Conservation (phyloP, 2,113 vertebrate genomes). For the Platysternon megacephalum region DNA sequence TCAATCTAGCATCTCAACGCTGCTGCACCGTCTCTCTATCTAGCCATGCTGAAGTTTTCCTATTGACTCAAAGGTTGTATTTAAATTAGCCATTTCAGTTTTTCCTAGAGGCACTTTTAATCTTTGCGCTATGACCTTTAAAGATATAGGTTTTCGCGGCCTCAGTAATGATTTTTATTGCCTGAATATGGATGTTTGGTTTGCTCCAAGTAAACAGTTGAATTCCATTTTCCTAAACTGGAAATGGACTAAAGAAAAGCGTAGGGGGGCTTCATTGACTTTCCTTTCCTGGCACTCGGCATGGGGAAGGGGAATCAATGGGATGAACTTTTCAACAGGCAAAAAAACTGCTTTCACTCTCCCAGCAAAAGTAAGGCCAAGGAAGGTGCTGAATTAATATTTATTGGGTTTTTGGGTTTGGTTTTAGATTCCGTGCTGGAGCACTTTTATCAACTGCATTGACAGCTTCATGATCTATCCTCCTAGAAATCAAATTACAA, state of each 20-base stretch:
- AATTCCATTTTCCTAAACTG: conserved; percentile 59
- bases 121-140: conserved; percentile 75
- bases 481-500: conserved; percentile 74
- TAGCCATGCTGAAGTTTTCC: not conserved
- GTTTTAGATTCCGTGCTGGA: not conserved
- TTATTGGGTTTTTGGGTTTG: not conserved
- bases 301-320: conserved; percentile 10
- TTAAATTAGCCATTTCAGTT: conserved; percentile 49
- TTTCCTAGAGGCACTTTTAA: conserved; percentile 57
- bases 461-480: conserved; percentile 53
- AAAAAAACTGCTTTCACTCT: not conserved
- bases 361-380: not conserved
- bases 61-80: conserved; percentile 46
- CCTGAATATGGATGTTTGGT: conserved; percentile 41
- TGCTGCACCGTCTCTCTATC: not conserved
- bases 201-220: conserved; percentile 40
- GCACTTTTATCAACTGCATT: conserved; percentile 29
- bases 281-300: not conserved
- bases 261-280: conserved; percentile 37
- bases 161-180: conserved; percentile 67
- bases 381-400: conserved; percentile 44
- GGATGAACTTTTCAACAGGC: conserved; percentile 1
- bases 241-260: conserved; percentile 34
- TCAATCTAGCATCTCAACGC: not conserved
- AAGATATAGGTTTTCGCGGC: not conserved